Evolutionary conservation across 2,113 vertebrate species (phyloP).

Genomic region (Cardinalis cardinalis): DNA sequence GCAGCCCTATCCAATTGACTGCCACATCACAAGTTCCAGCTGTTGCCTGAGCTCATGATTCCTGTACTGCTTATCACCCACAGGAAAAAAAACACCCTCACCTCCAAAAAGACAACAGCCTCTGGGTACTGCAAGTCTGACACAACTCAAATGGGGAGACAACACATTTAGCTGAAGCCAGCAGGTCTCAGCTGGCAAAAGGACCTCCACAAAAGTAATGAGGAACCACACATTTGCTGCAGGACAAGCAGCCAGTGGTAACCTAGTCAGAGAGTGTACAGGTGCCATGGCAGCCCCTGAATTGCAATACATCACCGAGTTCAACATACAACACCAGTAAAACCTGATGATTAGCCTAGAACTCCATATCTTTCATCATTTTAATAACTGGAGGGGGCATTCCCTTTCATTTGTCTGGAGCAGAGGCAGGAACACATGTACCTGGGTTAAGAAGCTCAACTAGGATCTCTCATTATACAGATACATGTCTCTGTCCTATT

Average conservation of each 20-base stretch:
- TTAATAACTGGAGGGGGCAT: rapidly evolving
- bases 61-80: not conserved
- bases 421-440: not conserved
- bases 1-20: not conserved
- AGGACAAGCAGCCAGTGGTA: not conserved
- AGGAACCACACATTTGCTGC: not conserved
- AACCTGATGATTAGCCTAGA: not conserved
- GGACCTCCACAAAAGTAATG: not conserved
- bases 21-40: not conserved
- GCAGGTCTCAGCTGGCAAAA: not conserved
- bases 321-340: not conserved
- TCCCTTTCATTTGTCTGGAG: not conserved
- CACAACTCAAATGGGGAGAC: not conserved
- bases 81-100: not conserved
- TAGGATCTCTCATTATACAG: not conserved
- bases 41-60: not conserved
- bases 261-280: not conserved
- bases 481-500: not conserved
- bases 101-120: not conserved
- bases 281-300: not conserved
- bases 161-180: not conserved
- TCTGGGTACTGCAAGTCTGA: not conserved
- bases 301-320: not conserved
- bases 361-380: not conserved
- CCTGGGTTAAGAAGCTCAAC: not conserved